Evolutionary conservation across 1,140 invertebrate species (phyloP).

Genomic region (Orius insidiosus): DNA sequence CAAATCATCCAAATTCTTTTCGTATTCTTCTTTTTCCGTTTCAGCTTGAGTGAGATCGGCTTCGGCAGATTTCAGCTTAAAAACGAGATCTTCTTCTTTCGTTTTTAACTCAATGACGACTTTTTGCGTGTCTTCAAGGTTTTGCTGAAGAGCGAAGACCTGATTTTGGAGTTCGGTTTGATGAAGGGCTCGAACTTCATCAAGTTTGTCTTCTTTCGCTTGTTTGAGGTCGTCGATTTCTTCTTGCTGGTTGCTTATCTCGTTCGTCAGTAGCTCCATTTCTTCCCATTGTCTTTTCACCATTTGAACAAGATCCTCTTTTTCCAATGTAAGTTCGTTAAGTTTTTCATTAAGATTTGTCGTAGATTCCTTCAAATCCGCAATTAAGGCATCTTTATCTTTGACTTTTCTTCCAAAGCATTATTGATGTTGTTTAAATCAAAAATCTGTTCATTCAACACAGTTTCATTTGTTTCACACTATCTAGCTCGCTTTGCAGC

Average conservation of each 20-base stretch:
- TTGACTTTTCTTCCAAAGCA: no score
- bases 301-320: slow-evolving; percentile 10
- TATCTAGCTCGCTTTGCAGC: not conserved
- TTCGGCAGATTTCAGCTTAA: slow-evolving; percentile 12
- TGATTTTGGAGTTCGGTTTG: slow-evolving; percentile 10
- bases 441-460: no score
- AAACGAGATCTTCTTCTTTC: slow-evolving; percentile 12
- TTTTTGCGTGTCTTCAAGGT: slow-evolving; percentile 13
- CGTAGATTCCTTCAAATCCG: no score
- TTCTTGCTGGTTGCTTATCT: slow-evolving; percentile 12
- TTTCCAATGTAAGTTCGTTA: not conserved
- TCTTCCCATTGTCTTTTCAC: slow-evolving; percentile 12
- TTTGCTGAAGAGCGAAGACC: slow-evolving; percentile 10
- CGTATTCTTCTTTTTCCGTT: slow-evolving; percentile 9
- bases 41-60: slow-evolving; percentile 7
- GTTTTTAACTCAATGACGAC: slow-evolving; percentile 4
- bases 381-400: no score
- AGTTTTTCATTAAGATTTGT: no score
- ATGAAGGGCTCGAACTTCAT: slow-evolving; percentile 8
- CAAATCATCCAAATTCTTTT: slow-evolving; percentile 7
- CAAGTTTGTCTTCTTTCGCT: slow-evolving; percentile 11
- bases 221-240: slow-evolving; percentile 13
- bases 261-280: slow-evolving; percentile 5
- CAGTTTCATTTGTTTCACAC: no score
- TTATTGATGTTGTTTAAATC: no score